phyloP scores from a whole-genome alignment of 1,140 invertebrate genomes.

The Pseudomyrmex pallidus region DNA sequence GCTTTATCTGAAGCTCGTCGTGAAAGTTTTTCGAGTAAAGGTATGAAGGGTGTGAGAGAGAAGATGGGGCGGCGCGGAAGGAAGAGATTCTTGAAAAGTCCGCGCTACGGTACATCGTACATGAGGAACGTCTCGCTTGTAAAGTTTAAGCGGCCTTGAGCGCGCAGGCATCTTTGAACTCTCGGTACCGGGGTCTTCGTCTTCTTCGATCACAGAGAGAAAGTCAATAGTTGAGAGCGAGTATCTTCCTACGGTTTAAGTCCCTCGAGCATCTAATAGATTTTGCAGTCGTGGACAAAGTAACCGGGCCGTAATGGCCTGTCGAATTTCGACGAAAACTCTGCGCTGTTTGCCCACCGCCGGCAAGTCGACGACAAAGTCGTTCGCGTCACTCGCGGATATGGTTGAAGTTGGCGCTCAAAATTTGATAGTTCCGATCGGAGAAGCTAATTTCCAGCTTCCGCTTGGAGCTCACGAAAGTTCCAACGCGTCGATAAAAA shows the following conservation, averaged over 20 bases:
- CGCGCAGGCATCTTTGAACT: slow-evolving; percentile 45
- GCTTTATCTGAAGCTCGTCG: slow-evolving; percentile 31
- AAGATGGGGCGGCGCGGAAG: not conserved
- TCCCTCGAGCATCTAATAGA: slow-evolving; percentile 36
- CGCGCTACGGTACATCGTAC: slow-evolving; percentile 12
- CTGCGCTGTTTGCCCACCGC: not conserved
- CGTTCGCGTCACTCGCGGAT: not conserved
- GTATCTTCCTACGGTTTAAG: not conserved
- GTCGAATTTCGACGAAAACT: slow-evolving; percentile 7
- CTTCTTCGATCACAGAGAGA: slow-evolving; percentile 29
- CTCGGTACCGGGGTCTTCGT: slow-evolving; percentile 10
- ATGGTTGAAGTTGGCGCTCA: not conserved
- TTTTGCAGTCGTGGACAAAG: slow-evolving; percentile 37
- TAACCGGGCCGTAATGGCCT: not conserved
- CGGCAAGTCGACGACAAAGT: slow-evolving; percentile 3
- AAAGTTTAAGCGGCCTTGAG: slow-evolving; percentile 55
- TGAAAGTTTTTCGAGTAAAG: slow-evolving; percentile 49
- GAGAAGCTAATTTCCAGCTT: no score
- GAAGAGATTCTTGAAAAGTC: slow-evolving; percentile 46
- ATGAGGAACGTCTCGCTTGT: slow-evolving; percentile 39
- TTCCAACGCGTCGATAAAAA: no score
- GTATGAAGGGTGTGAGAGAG: not conserved
- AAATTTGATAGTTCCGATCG: no score
- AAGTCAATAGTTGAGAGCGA: slow-evolving; percentile 24
- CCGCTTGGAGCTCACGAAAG: no score